phyloP scores from a whole-genome alignment of 2,113 vertebrate species.

The Vulpes lagopus region DNA sequence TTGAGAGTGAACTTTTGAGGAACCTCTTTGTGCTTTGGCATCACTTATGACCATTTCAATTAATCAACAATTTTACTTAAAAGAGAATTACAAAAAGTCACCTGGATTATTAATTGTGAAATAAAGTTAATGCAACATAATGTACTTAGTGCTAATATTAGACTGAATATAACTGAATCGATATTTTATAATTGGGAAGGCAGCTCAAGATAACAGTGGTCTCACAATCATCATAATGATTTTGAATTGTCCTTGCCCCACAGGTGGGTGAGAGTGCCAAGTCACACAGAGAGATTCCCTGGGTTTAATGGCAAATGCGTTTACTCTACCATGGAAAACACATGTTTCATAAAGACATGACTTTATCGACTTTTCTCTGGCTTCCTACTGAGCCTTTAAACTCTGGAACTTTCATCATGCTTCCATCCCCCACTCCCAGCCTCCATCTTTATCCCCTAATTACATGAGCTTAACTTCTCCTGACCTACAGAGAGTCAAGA shows the following conservation, averaged over 20 bases:
- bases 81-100: background rate
- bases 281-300: background rate
- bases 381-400: constrained; percentile 78
- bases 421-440: constrained; percentile 61
- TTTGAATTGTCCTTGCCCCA: background rate
- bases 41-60: background rate
- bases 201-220: background rate
- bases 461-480: constrained; percentile 81
- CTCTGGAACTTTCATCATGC: constrained; percentile 72
- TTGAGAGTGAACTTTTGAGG: background rate
- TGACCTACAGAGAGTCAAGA: constrained; percentile 78
- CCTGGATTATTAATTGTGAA: background rate
- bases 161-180: background rate
- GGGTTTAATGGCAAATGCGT: background rate
- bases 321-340: constrained; percentile 61
- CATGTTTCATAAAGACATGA: constrained; percentile 66
- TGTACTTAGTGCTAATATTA: background rate
- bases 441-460: constrained; percentile 78
- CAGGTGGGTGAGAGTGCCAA: background rate
- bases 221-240: background rate
- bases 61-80: constrained; percentile 10
- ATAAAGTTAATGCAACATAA: background rate
- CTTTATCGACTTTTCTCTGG: constrained; percentile 76
- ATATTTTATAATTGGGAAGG: constrained; percentile 12
- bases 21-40: background rate